Percentiles rank a stretch among this genome's conserved stretches.
phyloP scores from a whole-genome alignment of 1,140 invertebrate genomes.

The Dryas iulia region DNA sequence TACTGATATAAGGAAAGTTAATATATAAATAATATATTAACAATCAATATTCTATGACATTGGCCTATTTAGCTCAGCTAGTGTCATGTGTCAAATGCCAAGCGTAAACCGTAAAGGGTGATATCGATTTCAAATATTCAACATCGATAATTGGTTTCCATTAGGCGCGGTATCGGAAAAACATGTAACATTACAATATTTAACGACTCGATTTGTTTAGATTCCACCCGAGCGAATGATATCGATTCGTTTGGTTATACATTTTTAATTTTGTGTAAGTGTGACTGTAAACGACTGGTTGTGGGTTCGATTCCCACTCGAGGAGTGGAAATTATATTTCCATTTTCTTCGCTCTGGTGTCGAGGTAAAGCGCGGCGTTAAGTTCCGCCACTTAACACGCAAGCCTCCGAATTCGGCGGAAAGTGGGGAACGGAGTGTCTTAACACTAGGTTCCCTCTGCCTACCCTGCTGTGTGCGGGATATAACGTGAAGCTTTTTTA shows the following conservation, averaged over 20 bases:
- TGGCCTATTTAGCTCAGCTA: neutral
- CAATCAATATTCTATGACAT: neutral
- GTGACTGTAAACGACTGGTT: no score
- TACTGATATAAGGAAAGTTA: neutral
- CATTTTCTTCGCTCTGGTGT: no score
- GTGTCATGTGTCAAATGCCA: neutral
- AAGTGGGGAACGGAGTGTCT: no score
- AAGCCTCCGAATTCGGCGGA: no score
- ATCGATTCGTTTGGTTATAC: neutral
- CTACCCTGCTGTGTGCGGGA: no score
- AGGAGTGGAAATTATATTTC: no score
- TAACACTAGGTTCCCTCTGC: no score
- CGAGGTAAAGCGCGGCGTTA: no score
- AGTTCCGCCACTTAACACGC: no score
- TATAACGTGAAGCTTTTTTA: no score
- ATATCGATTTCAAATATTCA: slow-evolving; percentile 1
- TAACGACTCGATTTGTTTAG: neutral
- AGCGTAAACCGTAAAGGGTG: neutral
- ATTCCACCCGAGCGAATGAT: neutral
- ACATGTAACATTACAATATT: neutral
- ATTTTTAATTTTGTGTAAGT: no score
- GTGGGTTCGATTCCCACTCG: no score
- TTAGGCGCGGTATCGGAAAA: neutral
- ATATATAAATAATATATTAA: neutral
- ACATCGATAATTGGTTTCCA: neutral